Evolutionary conservation across 2,113 vertebrate genomes (phyloP), one percentile per base, ranked within the genome.

Genomic region (Isichthys henryi): DNA sequence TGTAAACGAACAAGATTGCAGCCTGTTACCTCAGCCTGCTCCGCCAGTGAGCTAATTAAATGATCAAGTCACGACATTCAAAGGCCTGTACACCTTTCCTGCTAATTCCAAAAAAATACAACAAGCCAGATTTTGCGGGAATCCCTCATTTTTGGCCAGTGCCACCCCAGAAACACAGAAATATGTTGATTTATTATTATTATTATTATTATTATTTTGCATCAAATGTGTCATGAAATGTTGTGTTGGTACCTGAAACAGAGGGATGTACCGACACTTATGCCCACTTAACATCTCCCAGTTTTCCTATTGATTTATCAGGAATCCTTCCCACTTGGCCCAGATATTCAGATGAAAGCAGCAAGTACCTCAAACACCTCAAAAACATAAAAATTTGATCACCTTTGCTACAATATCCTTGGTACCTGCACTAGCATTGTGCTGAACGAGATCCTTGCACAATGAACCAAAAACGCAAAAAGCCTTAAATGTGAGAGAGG

Each of bases 401-500:
- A 80, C 39, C 74, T 80, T 80, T 1, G 6, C 5, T 43, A 19
- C 15, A 8, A n/a, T 80, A 17, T 43, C 6, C 74, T 19, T 19
- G 2, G 74, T 80, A 19, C 74, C 35, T 80, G 31, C 31, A 43
- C 15, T 17, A 2, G 10, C 31, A 19, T 80, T 8, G 43, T 43
- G 15, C 35, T 43, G 35, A 11, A 8, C 0, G 35, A 80, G 1
- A 80, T 17, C 35, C 15, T 50, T 86, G 23, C 11, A 86, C 46
- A n/a, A 84, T 46, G 49, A 49, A 66, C 31, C 13, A 77, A 84
- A 85, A 88, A 84, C 77, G 70, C 17, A 70, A 31, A 84, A 53
- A 87, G 46, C 52, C 50, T 89, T 87, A 90, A 88, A 82, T 91
- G 88, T 77, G 52, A 83, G 45, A 62, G 56, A 27, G 85, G 74